Evolutionary conservation across 2,113 vertebrate genomes (phyloP), one percentile per base, ranked within the genome.

Genomic region (Leptobrachium ailaonicum): DNA sequence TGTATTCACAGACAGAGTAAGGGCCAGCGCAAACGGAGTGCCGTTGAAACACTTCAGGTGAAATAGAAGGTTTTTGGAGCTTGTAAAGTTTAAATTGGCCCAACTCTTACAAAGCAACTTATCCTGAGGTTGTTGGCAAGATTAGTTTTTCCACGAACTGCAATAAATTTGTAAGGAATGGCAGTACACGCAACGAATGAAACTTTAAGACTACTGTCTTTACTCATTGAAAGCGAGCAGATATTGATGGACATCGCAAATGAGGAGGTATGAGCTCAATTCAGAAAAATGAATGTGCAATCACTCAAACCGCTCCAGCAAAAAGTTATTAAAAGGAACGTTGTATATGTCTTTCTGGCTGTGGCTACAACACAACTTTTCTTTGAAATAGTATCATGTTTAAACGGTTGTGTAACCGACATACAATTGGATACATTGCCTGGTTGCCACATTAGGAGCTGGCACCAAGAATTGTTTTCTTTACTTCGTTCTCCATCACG

Each of bases 61-160:
- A 44, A 76, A 67, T 14, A 43, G n/a, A 14, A 68, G 45, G 67
- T 77, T 45, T 54, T 42, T 60, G 13, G 44, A 20, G 2, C 50
- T 68, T 44, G 66, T 42, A 76, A 3, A 50, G 6, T 66, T 53
- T 66, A 66, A 66, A 60, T 76, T 14, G 62, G 66, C 40, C 40
- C 44, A 75, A 75, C 58, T 9, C 45, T 75, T 58, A 44, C 64
- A 40, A 40, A 10, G 41, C 44, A 77, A 40, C 41, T 32, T 68
- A n/a, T 62, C 42, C 54, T 58, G 54, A 58, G 41, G 13, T 69
- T 14, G 41, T 79, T 79, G 77, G 69, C 69, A 53, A 43, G 4
- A 79, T 58, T 2, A 3, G 20, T 72, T 66, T 71, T 78, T 63
- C 76, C 53, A 71, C 45, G 12, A 53, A 79, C 77, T 72, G n/a